phyloP scores from a whole-genome alignment of 2,797 vertebrate genomes.

The Sebastolobus altivelis region DNA sequence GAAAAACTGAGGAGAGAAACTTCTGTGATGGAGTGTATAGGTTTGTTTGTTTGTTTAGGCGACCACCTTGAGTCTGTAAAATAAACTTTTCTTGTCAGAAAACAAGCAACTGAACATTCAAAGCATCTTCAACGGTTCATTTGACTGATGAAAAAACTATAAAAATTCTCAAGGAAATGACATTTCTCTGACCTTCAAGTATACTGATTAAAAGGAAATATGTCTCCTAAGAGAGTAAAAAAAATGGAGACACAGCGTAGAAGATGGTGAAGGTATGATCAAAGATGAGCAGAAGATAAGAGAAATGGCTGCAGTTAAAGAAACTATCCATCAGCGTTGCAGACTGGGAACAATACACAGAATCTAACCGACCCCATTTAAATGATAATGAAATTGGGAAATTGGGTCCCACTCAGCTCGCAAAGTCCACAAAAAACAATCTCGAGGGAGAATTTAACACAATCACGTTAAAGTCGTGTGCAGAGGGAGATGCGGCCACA shows the following conservation, averaged over 20 bases:
- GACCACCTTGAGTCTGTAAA: background rate
- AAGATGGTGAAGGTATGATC: conserved; percentile 16
- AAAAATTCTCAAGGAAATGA: conserved; percentile 7
- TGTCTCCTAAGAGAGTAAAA: background rate
- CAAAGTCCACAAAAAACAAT: conserved; percentile 19
- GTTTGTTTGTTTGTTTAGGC: conserved; percentile 14
- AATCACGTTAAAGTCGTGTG: conserved; percentile 27
- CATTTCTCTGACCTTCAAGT: conserved; percentile 34
- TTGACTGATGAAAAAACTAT: conserved; percentile 28
- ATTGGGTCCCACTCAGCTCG: background rate
- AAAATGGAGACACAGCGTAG: conserved; percentile 17
- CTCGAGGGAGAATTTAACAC: conserved; percentile 13
- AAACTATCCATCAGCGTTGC: conserved; percentile 14
- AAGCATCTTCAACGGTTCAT: background rate
- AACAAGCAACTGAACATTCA: conserved; percentile 1
- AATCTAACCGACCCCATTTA: conserved; percentile 49
- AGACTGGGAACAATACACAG: background rate
- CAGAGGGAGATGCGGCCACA: conserved; percentile 12
- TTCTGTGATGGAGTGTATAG: conserved; percentile 7
- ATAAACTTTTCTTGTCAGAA: conserved; percentile 7
- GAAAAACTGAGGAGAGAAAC: background rate
- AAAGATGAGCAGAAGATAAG: conserved; percentile 38
- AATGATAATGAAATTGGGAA: conserved; percentile 59
- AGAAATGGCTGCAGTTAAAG: conserved; percentile 17
- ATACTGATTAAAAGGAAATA: conserved; percentile 39